Conservation (phyloP, 2,797 vertebrate species). For the Yasuhikotakia modesta region DNA sequence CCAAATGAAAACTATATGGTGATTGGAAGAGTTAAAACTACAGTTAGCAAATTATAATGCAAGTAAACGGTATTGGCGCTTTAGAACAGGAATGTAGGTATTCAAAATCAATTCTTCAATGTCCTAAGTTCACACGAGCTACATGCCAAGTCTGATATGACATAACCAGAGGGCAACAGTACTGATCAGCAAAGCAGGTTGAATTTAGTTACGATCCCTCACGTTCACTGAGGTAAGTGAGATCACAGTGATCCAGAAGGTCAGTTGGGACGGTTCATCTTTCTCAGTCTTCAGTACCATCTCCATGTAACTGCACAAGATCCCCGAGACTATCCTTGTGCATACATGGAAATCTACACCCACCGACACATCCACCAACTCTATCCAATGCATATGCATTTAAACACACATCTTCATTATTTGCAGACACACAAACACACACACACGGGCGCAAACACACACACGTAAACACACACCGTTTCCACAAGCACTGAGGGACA, state of each 20-base stretch:
- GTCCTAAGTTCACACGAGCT: conserved; percentile 29
- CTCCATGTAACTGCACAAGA: conserved; percentile 39
- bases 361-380: conserved; percentile 12
- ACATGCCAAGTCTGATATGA: conserved; percentile 29
- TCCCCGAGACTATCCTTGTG: conserved; percentile 18
- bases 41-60: conserved; percentile 1
- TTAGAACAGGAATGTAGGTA: conserved; percentile 51
- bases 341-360: conserved; percentile 14
- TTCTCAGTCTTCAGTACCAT: conserved; percentile 16
- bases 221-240: conserved; percentile 46
- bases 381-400: neutral
- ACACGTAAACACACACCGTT: conserved; percentile 26
- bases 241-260: conserved; percentile 58
- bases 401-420: conserved; percentile 4
- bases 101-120: conserved; percentile 1
- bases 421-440: too few species aligned
- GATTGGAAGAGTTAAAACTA: conserved; percentile 29
- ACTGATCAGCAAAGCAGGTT: conserved; percentile 30
- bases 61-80: conserved; percentile 29
- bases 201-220: conserved; percentile 33
- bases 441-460: too few species aligned
- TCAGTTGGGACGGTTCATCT: conserved; percentile 14
- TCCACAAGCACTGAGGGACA: conserved; percentile 2
- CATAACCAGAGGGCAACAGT: conserved; percentile 18
- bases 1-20: conserved; percentile 32